Evolutionary conservation across 2,797 vertebrate genomes (phyloP), one percentile per base, ranked within the genome.

Genomic region (Scomberomorus guttatus): DNA sequence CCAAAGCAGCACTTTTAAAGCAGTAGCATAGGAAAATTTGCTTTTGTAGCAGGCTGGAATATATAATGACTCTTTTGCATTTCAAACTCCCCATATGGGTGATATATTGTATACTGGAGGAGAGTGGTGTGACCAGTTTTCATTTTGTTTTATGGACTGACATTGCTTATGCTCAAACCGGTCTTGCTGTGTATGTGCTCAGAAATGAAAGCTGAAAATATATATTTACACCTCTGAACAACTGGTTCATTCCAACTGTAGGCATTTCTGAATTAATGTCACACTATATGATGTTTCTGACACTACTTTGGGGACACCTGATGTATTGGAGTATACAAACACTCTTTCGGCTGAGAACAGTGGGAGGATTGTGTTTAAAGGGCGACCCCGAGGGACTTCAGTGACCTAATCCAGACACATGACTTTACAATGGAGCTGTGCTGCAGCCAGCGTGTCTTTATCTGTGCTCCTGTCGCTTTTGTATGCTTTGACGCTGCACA

Each of bases 291-390:
- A 32, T 32, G 29, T 32, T 32, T 32, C 29, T 32, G 29, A n/a
- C n/a, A n/a, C n/a, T n/a, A n/a, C n/a, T n/a, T n/a, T n/a, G n/a
- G n/a, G n/a, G n/a, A n/a, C n/a, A n/a, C n/a, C n/a, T n/a, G n/a
- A n/a, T n/a, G n/a, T n/a, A n/a, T n/a, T n/a, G n/a, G n/a, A n/a
- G n/a, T n/a, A n/a, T n/a, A n/a, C n/a, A n/a, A n/a, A n/a, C n/a
- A n/a, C n/a, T n/a, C n/a, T 32, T 37, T 37, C 11, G 57, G 15
- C 46, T 48, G 14, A 3, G 44, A 54, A 75, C 60, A 66, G 14
- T n/a, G 18, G 17, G 17, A 58, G 32, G 46, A 37, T 66, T 60
- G 55, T 46, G 54, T 69, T 69, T 42, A 27, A 57, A 69, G 14
- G 3, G 17, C 13, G 29, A 44, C 27, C 17, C 6, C 2, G 13